Evolutionary conservation across 2,888 invertebrate species (phyloP).

Genomic region (Blomia tropicalis): DNA sequence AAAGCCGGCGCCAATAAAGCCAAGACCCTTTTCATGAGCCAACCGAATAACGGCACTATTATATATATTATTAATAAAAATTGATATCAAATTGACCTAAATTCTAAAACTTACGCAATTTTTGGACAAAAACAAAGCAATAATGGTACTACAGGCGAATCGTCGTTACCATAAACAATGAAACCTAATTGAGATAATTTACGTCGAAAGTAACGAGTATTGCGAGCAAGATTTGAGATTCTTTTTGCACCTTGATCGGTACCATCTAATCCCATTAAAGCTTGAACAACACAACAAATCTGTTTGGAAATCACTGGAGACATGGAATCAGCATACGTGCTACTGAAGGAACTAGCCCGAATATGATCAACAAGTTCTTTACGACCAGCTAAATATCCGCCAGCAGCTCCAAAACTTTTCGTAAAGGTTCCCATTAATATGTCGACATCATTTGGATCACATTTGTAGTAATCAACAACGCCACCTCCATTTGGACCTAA

Average conservation of each 20-base stretch:
- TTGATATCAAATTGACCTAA: not conserved
- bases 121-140: constrained; percentile 40
- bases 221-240: constrained; percentile 36
- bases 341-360: constrained; percentile 61
- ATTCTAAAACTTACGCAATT: constrained; percentile 35
- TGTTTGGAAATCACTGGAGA: constrained; percentile 77
- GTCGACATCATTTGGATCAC: constrained; percentile 40
- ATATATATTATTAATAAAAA: constrained; percentile 5
- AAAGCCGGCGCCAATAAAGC: constrained; percentile 88
- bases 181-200: constrained; percentile 41
- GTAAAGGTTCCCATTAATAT: constrained; percentile 44
- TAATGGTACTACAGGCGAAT: constrained; percentile 43
- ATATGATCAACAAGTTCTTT: constrained; percentile 58
- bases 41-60: constrained; percentile 64
- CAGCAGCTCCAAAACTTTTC: constrained; percentile 42
- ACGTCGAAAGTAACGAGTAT: constrained; percentile 39
- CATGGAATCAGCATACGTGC: constrained; percentile 70
- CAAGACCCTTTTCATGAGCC: constrained; percentile 61
- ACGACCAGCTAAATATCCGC: constrained; percentile 41
- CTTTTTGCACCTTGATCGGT: constrained; percentile 42
- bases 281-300: constrained; percentile 68
- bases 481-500: constrained; percentile 41
- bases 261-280: constrained; percentile 67
- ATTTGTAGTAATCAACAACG: constrained; percentile 41
- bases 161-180: constrained; percentile 41